Conservation (phyloP, 2,888 invertebrate genomes). For the Caenorhabditis japonica region DNA sequence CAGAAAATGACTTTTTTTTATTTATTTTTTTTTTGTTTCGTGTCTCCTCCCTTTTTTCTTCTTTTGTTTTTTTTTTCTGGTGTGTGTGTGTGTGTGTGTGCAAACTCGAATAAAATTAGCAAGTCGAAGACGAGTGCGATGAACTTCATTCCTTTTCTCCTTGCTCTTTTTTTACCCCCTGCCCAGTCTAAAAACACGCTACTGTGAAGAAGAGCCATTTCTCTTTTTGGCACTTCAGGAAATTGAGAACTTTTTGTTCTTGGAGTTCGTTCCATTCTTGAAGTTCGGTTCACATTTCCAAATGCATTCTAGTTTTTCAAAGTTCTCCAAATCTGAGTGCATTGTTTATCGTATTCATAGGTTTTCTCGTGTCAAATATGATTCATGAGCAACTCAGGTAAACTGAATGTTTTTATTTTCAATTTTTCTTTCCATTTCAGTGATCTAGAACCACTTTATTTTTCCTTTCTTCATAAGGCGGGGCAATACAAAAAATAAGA, state of each 20-base stretch:
- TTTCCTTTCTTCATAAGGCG: conserved; percentile 5
- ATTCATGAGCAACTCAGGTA: conserved; percentile 13
- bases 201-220: too few relatives aligned
- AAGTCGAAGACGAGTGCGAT: conserved; percentile 39
- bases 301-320: neutral
- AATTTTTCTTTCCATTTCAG: neutral
- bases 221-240: conserved; percentile 5
- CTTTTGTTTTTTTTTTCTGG: conserved; percentile 20
- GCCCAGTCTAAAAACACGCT: too few relatives aligned
- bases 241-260: conserved; percentile 2
- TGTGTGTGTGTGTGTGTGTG: neutral
- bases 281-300: too few relatives aligned
- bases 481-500: conserved; percentile 27
- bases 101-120: conserved; percentile 51
- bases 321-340: too few relatives aligned
- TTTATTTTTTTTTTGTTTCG: conserved; percentile 45
- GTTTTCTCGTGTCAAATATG: neutral
- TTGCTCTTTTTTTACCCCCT: neutral
- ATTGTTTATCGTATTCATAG: neutral
- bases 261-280: neutral
- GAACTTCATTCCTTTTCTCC: conserved; percentile 36
- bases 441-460: neutral
- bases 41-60: conserved; percentile 11
- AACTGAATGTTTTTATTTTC: conserved; percentile 19
- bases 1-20: conserved; percentile 46